Base-by-base conservation (phyloP, 1,140 invertebrate species). In the Proales similis region DNA sequence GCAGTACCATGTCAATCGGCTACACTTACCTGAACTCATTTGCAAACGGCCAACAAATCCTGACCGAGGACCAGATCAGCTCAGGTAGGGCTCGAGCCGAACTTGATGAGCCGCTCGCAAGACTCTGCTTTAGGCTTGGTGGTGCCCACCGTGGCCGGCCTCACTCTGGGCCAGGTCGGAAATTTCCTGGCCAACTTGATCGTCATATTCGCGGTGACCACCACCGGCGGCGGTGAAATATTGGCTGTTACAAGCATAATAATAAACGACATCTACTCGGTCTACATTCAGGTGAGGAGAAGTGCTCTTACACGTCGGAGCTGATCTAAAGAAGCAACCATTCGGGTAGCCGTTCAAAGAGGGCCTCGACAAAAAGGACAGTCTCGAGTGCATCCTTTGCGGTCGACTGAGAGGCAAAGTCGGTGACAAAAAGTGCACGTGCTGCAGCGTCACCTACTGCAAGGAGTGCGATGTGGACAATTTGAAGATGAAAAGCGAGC, bases 241-340 rank as follows among this genome's bases (percentile, higher is more conserved):
- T 70, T 78, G 48, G 76, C 76, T 6, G 74, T 77, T 0, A 70
- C 74, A 6, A 77, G 75, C 5, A 76, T 78, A 32, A 53, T 78
- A 0, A 68, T 78, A 12, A 76, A 77, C 63, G 76, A 78, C 65
- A 69, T 78, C 12, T 78, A 78, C 63, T 69, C 72, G 45, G 64
- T 72, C 7, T 76, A 77, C 63, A 47, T 74, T 0, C 72, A 73
- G 68, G 72, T 74, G 61, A 64, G 7, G 0, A 11, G n/a, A n/a
- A n/a, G 22, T 57, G 29, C 45, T n/a, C 14, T 67, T 65, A 32
- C 26, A 36, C 11, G 14, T 53, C 60, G 29, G 19, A 6, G 20
- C 26, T 17, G 12, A 60, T 33, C 42, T 45, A 9, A 24, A 57
- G 48, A 26, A 26, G 0, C 11, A 0, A 30, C 33, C 12, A 1